phyloP scores from a whole-genome alignment of 2,113 vertebrate species.

The Syngnathoides biaculeatus region DNA sequence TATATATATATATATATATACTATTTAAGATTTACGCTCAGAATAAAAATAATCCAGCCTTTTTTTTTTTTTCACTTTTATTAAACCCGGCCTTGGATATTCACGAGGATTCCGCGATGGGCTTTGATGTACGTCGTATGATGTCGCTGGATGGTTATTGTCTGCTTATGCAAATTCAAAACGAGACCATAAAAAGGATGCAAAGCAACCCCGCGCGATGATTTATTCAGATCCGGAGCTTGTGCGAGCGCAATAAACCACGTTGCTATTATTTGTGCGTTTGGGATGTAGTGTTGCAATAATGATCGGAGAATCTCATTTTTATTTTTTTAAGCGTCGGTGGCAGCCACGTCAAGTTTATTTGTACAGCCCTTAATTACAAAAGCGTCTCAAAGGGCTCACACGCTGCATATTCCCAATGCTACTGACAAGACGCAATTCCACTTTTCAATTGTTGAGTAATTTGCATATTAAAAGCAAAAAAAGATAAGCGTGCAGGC shows the following conservation, averaged over 20 bases:
- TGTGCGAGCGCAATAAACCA: neutral
- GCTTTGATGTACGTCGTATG: conserved; percentile 22
- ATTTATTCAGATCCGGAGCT: conserved; percentile 52
- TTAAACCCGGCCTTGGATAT: neutral
- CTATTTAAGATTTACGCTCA: too few species aligned
- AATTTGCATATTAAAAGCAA: conserved; percentile 1
- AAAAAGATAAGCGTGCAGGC: conserved; percentile 1
- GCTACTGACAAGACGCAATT: too few species aligned
- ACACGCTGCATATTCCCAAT: neutral
- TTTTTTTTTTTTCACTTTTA: too few species aligned
- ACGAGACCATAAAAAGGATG: conserved; percentile 36
- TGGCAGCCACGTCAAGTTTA: too few species aligned
- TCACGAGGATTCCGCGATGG: neutral
- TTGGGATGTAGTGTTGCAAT: neutral
- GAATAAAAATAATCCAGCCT: too few species aligned
- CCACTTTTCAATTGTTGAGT: neutral
- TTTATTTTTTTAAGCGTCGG: neutral
- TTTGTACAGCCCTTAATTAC: too few species aligned
- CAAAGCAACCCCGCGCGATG: conserved; percentile 23
- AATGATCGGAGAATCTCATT: neutral
- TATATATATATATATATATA: too few species aligned
- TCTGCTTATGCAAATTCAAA: conserved; percentile 15
- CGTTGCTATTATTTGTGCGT: neutral
- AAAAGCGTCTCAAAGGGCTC: too few species aligned
- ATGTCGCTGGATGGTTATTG: conserved; percentile 11